Base-by-base conservation (phyloP, 2,113 vertebrate genomes). In the Tachycineta bicolor region DNA sequence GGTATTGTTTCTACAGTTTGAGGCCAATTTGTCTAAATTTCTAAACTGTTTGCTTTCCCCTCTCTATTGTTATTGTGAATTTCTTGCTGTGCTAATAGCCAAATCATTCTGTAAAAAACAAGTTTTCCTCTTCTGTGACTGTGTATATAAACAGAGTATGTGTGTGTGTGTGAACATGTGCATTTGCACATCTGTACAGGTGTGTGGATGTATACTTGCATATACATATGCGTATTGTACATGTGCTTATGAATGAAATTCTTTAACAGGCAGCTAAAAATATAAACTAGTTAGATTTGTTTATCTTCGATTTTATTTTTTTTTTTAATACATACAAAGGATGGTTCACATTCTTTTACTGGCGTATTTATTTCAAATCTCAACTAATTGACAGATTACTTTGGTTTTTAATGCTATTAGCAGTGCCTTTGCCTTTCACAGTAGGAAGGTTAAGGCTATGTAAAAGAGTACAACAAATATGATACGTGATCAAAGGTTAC, bases 61-160 rank as follows among this genome's bases (percentile, higher is more conserved):
- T 70, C 9, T 62, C 19, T 68, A 3, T 63, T 59, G 26, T 79
- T 82, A 4, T 24, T n/a, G 3, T 63, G 73, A 3, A 12, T 65
- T 77, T 93, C 49, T 71, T 94, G 16, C 16, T 56, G 8, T 60
- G 23, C 24, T 83, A 24, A 60, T 75, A 53, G 56, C 14, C 14
- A 76, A 56, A 53, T 28, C 4, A 26, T 22, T 74, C 7, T 28
- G 28, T 77, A 49, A 53, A 84, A 71, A 60, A 3, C 0, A 0
- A 5, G 15, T 67, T 58, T 83, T 83, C 10, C 6, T 47, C 8
- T 65, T 52, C 34, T 71, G 8, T 75, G 43, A 29, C n/a, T 63
- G 21, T 5, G 1, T n/a, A 28, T 41, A 29, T 24, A 41, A 31
- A 23, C 25, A 80, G 16, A 14, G 8, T n/a, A 5, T 1, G 0